Evolutionary conservation across 2,888 invertebrate genomes (phyloP), one percentile per base, ranked within the genome.

Genomic region (Carabus problematicus): DNA sequence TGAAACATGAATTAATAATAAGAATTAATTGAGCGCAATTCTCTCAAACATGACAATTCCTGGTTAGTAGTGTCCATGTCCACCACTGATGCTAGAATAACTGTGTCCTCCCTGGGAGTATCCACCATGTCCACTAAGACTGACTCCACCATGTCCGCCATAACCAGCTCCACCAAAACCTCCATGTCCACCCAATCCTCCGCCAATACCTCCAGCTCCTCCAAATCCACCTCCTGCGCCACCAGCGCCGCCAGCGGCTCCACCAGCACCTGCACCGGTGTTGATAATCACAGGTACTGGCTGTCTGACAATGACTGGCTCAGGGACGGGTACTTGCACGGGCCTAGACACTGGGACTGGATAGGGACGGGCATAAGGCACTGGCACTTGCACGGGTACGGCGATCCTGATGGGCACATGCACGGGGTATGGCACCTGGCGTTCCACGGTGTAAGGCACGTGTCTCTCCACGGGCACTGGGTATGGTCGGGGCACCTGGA

Each of bases 261-360:
- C 58, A 8, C 58, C 67, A n/a, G 41, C 60, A 59, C 14, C 66
- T 9, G 16, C 49, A 16, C 67, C 67, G 41, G 54, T 42, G 52
- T 67, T 60, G 49, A 66, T 66, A n/a, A 66, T 43, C 1, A 66
- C 66, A 6, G 66, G 66, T 6, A 67, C 67, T 1, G 59, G 59
- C 18, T 60, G 67, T 8, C 58, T 19, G 11, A 67, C 67, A 39
- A 67, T 29, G 14, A 41, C 39, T 14, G 67, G 67, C 8, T 59
- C 60, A 42, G 67, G 67, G 1, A 67, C 29, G 11, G 49, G 67
- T 3, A 67, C 67, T 41, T 52, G 60, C n/a, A 67, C 67, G 4
- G 59, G 67, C 8, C 54, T 14, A 12, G 52, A 12, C 3, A 67
- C 67, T 12, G 60, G 43, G 6, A 67, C 67, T 8, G 67, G 67